Percentiles rank a stretch among this genome's conserved stretches.
Conservation (phyloP, 2,113 vertebrate species). For the Hippocampus mohnikei region DNA sequence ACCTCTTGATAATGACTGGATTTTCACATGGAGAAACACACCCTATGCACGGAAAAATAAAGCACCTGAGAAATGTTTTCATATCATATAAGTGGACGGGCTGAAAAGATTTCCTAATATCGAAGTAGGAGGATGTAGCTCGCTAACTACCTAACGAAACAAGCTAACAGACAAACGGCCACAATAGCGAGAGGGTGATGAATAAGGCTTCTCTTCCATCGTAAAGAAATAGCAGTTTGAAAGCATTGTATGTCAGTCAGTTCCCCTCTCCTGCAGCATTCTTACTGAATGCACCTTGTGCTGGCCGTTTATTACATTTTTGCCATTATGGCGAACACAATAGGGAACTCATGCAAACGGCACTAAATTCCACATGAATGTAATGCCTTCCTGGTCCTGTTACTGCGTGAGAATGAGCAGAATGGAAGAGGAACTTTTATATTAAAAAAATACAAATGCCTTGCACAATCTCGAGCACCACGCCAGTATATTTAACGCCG, state of each 20-base stretch:
- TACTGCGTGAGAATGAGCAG: background rate
- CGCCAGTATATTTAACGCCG: background rate
- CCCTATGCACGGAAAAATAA: background rate
- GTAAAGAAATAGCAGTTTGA: slow-evolving; percentile 70
- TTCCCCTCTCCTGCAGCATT: slow-evolving; percentile 14
- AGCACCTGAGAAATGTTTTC: background rate
- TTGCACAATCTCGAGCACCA: background rate
- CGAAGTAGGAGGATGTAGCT: background rate
- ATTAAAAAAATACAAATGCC: too few species aligned
- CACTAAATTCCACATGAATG: slow-evolving; percentile 5
- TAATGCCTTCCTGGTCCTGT: slow-evolving; percentile 7
- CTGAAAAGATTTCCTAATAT: background rate
- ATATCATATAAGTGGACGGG: background rate
- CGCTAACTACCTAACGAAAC: background rate
- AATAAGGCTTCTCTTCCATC: slow-evolving; percentile 59
- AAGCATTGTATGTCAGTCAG: slow-evolving; percentile 57
- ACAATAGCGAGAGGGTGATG: slow-evolving; percentile 16
- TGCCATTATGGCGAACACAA: slow-evolving; percentile 9
- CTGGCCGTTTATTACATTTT: slow-evolving; percentile 21
- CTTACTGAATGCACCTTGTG: slow-evolving; percentile 20
- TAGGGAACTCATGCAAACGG: background rate
- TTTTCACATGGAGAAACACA: background rate
- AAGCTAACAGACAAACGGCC: slow-evolving; percentile 61
- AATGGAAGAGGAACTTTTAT: background rate
- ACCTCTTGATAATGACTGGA: background rate